Evolutionary conservation across 2,888 invertebrate genomes (phyloP).

Genomic region (Campoplex capitator): DNA sequence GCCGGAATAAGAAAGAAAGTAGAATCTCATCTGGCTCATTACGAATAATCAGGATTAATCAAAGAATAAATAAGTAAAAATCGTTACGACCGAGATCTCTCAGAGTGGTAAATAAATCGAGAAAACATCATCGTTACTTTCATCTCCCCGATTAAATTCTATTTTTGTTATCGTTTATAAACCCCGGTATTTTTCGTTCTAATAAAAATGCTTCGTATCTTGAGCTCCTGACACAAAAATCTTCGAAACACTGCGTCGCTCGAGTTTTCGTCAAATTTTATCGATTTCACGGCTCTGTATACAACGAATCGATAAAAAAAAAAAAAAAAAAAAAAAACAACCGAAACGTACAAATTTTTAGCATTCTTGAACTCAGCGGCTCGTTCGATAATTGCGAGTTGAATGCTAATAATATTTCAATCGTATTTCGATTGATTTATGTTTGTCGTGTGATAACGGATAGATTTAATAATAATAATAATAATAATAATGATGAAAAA

Average conservation of each 20-base stretch:
- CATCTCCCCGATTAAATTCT: neutral
- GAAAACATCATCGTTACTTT: neutral
- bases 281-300: too few relatives aligned
- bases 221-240: too few relatives aligned
- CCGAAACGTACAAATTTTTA: too few relatives aligned
- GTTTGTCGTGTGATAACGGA: neutral
- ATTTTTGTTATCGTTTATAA: neutral
- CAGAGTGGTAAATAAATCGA: neutral
- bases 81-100: neutral
- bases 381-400: too few relatives aligned
- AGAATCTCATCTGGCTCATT: slow-evolving; percentile 7
- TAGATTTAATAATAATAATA: neutral
- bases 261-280: too few relatives aligned
- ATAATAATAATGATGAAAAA: neutral
- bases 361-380: too few relatives aligned
- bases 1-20: slow-evolving; percentile 6
- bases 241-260: too few relatives aligned
- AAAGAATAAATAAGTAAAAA: slow-evolving; percentile 6
- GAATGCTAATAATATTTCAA: too few relatives aligned
- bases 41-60: slow-evolving; percentile 27
- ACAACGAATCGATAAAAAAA: too few relatives aligned
- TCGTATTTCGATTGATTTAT: neutral
- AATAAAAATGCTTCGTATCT: too few relatives aligned
- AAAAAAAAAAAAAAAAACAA: too few relatives aligned
- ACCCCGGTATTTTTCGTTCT: neutral